phyloP scores from a whole-genome alignment of 2,797 vertebrate genomes.

The Eleutherodactylus coqui region DNA sequence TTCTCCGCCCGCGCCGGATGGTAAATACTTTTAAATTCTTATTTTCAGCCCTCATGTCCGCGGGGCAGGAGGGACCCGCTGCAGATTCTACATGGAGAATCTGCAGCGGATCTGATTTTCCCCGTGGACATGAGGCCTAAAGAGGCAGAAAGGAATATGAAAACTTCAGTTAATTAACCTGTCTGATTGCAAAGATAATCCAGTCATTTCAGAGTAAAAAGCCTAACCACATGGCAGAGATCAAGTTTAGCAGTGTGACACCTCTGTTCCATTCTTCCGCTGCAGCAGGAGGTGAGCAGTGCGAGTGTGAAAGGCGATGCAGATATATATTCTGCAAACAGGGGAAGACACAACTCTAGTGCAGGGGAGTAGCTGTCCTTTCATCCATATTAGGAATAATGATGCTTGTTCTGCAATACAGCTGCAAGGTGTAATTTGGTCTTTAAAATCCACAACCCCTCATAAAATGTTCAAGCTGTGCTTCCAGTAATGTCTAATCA shows the following conservation, averaged over 20 bases:
- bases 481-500: constrained; percentile 44
- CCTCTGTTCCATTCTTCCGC: constrained; percentile 68
- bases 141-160: constrained; percentile 57
- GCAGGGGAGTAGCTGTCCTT: constrained; percentile 65
- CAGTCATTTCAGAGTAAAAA: constrained; percentile 63
- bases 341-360: constrained; percentile 63
- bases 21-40: too few relatives aligned
- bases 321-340: constrained; percentile 66
- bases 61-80: too few relatives aligned
- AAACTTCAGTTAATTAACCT: constrained; percentile 67
- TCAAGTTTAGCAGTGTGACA: constrained; percentile 68
- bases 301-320: constrained; percentile 65
- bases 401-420: constrained; percentile 65
- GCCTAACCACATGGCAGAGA: constrained; percentile 65
- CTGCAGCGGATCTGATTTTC: too few relatives aligned
- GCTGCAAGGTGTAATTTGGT: constrained; percentile 45
- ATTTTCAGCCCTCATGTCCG: too few relatives aligned
- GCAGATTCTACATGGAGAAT: too few relatives aligned
- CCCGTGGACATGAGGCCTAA: too few relatives aligned
- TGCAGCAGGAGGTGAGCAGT: constrained; percentile 69
- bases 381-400: constrained; percentile 62
- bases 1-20: too few relatives aligned
- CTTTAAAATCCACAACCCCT: constrained; percentile 35
- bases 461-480: constrained; percentile 52
- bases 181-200: constrained; percentile 64